These are phyloP conservation scores for Macaria liturata DNA, from an alignment of 2,888 invertebrate species.

Conservation along the genomic window DNA sequence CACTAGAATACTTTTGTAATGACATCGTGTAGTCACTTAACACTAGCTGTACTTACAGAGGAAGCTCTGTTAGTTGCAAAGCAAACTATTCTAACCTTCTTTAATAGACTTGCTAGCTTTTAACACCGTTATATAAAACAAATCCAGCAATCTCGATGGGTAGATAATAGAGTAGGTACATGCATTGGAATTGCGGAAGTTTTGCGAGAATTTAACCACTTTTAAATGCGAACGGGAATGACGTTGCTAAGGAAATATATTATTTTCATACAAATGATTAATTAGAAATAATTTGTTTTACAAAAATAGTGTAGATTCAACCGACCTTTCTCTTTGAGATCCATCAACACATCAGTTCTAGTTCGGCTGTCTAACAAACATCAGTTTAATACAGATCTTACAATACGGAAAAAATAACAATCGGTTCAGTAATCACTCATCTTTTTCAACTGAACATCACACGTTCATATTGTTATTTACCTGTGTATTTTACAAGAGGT, in stretches of 20 bases:
- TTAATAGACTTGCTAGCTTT: conserved; percentile 13
- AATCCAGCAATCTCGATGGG: conserved; percentile 1
- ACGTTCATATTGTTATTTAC: too few species aligned
- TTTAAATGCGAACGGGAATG: conserved; percentile 65
- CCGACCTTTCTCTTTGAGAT: conserved; percentile 32
- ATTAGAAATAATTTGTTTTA: background rate
- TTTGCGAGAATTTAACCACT: background rate
- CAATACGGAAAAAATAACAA: background rate
- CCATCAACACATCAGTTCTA: conserved; percentile 31
- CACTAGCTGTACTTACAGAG: conserved; percentile 13
- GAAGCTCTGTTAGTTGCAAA: conserved; percentile 11
- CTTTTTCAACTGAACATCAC: too few species aligned
- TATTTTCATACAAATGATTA: background rate
- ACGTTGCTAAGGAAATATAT: conserved; percentile 12
- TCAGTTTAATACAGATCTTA: conserved; percentile 1
- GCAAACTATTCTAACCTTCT: conserved; percentile 25
- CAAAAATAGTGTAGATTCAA: background rate
- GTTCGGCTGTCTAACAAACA: background rate
- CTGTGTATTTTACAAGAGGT: too few species aligned
- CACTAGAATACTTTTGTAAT: conserved; percentile 48
- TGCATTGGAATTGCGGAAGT: conserved; percentile 19
- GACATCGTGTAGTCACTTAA: conserved; percentile 29
- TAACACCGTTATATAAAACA: background rate
- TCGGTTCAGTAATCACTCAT: background rate
- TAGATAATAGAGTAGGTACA: too few species aligned